A percentile compares a stretch with the other conserved stretches of the same genome.
Conservation (phyloP, 2,888 invertebrate genomes). For the Erebia palarica region DNA sequence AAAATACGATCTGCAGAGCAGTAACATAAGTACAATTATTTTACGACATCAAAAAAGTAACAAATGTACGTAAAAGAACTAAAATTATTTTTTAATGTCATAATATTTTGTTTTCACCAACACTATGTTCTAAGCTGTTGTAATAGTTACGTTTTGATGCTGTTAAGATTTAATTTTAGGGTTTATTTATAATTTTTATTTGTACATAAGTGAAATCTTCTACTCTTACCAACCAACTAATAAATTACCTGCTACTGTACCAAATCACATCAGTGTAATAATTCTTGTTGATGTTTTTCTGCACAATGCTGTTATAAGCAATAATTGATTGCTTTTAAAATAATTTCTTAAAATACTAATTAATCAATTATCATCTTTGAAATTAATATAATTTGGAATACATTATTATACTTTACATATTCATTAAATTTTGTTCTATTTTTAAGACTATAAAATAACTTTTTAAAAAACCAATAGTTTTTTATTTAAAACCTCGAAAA, state of each 20-base stretch:
- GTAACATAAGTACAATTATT: too few species aligned
- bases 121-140: background rate
- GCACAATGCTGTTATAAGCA: too few species aligned
- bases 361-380: too few species aligned
- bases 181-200: constrained; percentile 6
- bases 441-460: constrained; percentile 1
- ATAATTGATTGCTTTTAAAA: too few species aligned
- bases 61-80: too few species aligned
- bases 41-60: too few species aligned
- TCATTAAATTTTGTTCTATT: background rate
- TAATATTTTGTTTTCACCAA: too few species aligned
- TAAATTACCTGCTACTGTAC: background rate
- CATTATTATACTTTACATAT: background rate
- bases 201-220: constrained; percentile 3
- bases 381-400: too few species aligned
- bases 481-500: background rate
- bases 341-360: too few species aligned
- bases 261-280: background rate
- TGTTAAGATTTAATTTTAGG: constrained; percentile 1
- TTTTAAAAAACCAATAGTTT: background rate
- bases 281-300: background rate
- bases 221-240: too few species aligned
- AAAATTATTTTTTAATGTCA: too few species aligned
- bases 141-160: background rate
- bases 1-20: too few species aligned